Percentiles rank a stretch among this genome's conserved stretches.
phyloP scores from a whole-genome alignment of 2,113 vertebrate genomes.

The Barnardius zonarius region DNA sequence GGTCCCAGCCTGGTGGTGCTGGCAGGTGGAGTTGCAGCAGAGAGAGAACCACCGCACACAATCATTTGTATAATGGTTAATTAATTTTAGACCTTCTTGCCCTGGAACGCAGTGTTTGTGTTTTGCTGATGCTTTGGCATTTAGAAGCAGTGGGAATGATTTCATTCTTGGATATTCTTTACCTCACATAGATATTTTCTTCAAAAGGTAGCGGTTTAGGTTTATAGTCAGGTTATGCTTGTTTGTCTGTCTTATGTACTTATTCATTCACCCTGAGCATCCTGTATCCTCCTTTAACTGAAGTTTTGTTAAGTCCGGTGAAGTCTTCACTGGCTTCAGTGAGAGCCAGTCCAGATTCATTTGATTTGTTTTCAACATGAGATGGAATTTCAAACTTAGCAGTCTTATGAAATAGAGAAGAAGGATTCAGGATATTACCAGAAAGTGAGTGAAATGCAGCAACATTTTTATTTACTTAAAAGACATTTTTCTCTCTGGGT shows the following conservation, averaged over 20 bases:
- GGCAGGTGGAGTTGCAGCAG: neutral
- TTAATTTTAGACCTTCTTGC: neutral
- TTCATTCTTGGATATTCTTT: neutral
- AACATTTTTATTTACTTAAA: neutral
- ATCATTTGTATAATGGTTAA: neutral
- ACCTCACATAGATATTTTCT: neutral
- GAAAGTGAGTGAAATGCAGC: neutral
- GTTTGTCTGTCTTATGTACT: neutral
- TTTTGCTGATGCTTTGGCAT: neutral
- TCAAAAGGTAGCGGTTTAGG: neutral
- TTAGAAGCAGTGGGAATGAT: neutral
- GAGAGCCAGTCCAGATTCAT: neutral
- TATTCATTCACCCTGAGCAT: neutral
- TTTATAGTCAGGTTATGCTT: neutral
- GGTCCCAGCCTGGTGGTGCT: neutral
- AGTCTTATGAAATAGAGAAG: neutral
- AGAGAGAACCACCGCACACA: neutral
- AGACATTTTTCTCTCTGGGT: neutral
- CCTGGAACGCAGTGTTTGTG: neutral
- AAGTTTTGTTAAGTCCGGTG: neutral
- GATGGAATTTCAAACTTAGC: neutral
- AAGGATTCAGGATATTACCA: neutral
- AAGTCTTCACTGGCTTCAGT: neutral
- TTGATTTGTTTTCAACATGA: neutral
- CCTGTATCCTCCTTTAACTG: neutral